These are phyloP conservation scores for Caenorhabditis afra DNA, from an alignment of 2,888 invertebrate genomes.

Conservation along the genomic window DNA sequence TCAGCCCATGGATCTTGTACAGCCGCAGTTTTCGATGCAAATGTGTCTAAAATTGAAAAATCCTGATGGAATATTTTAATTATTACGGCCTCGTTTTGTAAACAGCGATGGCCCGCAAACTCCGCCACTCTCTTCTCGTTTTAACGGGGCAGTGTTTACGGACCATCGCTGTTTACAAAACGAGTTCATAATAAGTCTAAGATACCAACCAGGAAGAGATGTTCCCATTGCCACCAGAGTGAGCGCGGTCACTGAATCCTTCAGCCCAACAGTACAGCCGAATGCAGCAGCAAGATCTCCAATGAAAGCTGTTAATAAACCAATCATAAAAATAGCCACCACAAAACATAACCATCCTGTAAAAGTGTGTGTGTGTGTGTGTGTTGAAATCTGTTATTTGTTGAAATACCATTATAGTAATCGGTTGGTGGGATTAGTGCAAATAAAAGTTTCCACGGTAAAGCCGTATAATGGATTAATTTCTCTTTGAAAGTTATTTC, in stretches of 20 bases:
- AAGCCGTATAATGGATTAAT: constrained; percentile 93
- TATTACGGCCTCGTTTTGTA: no score
- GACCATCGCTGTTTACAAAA: no score
- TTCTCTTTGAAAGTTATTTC: constrained; percentile 86
- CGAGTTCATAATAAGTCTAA: no score
- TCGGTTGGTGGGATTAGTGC: constrained; percentile 98
- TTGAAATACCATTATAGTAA: constrained; percentile 81
- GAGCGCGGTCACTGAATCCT: constrained; percentile 97
- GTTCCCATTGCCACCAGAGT: constrained; percentile 98
- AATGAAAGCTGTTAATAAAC: constrained; percentile 94
- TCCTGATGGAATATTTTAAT: not conserved
- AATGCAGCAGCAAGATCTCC: constrained; percentile 98
- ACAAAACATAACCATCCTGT: constrained; percentile 95
- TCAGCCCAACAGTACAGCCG: constrained; percentile 88
- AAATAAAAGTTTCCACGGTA: constrained; percentile 98
- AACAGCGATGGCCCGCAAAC: no score
- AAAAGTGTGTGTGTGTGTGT: no score
- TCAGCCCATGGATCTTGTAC: constrained; percentile 97
- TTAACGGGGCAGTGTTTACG: no score
- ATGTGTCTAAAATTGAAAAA: constrained; percentile 87
- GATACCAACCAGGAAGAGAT: constrained; percentile 90
- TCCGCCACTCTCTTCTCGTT: no score
- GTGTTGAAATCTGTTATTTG: no score
- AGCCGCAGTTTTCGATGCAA: constrained; percentile 98
- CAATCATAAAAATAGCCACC: constrained; percentile 93